Conservation (phyloP, 2,113 vertebrate genomes). For the Phyllostomus hastatus region DNA sequence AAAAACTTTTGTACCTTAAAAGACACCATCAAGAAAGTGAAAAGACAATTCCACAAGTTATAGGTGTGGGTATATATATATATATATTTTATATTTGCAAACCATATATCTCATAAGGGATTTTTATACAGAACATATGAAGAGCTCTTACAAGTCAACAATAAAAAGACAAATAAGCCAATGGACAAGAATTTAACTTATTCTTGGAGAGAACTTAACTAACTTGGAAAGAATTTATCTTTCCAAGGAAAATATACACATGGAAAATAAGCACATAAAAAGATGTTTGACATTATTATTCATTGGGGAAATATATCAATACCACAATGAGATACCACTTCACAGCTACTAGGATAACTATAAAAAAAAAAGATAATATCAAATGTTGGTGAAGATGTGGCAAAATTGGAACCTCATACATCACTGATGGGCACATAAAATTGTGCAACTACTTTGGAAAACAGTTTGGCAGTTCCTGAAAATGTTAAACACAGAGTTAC, state of each 20-base stretch:
- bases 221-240: not conserved
- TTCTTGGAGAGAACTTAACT: too few species aligned
- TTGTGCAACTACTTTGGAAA: not conserved
- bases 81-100: not conserved
- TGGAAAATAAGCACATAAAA: not conserved
- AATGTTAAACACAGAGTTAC: not conserved
- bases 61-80: too few species aligned
- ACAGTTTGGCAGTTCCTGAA: not conserved
- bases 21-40: not conserved
- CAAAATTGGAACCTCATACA: not conserved
- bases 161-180: not conserved
- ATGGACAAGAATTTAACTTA: not conserved
- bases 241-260: not conserved
- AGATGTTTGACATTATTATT: not conserved
- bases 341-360: not conserved
- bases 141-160: not conserved
- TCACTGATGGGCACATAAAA: not conserved
- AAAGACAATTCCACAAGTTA: not conserved
- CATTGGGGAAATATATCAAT: not conserved
- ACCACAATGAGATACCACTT: not conserved
- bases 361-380: not conserved
- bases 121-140: not conserved
- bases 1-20: not conserved
- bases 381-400: not conserved
- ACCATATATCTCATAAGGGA: not conserved